Evolutionary conservation across 2,113 vertebrate genomes (phyloP).

Genomic region (Pagrus major): DNA sequence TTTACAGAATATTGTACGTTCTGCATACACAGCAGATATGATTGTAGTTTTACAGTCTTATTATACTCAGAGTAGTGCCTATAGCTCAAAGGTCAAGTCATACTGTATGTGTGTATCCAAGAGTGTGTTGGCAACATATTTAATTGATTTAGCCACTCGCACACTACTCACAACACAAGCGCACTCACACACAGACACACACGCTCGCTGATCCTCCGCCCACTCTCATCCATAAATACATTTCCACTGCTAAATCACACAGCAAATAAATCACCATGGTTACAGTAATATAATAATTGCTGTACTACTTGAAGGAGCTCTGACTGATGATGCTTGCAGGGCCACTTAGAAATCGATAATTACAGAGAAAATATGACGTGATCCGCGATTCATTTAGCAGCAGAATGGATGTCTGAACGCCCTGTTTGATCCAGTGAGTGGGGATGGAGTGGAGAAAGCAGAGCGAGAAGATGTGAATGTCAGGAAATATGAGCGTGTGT

Average conservation of each 20-base stretch:
- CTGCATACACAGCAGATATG: background rate
- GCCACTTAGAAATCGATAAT: constrained; percentile 61
- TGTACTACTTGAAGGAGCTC: constrained; percentile 45
- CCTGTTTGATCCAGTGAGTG: constrained; percentile 27
- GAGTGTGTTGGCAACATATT: constrained; percentile 34
- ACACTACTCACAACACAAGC: background rate
- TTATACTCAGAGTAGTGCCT: background rate
- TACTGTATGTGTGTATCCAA: background rate
- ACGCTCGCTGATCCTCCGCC: constrained; percentile 55
- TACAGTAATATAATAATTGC: constrained; percentile 75
- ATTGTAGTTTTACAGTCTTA: background rate
- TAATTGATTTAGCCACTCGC: constrained; percentile 53
- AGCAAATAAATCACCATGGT: constrained; percentile 79
- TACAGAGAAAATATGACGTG: constrained; percentile 22
- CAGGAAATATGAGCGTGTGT: background rate
- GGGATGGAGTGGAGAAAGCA: background rate
- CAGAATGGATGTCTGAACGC: constrained; percentile 1
- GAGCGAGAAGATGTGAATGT: background rate
- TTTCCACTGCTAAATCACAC: constrained; percentile 63
- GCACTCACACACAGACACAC: constrained; percentile 9
- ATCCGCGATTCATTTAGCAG: constrained; percentile 33
- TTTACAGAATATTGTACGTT: background rate
- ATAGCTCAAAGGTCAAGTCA: constrained; percentile 19
- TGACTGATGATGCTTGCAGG: constrained; percentile 54
- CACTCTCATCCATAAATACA: constrained; percentile 73